phyloP scores from a whole-genome alignment of 2,797 vertebrate genomes.

The Myotis findleyi region DNA sequence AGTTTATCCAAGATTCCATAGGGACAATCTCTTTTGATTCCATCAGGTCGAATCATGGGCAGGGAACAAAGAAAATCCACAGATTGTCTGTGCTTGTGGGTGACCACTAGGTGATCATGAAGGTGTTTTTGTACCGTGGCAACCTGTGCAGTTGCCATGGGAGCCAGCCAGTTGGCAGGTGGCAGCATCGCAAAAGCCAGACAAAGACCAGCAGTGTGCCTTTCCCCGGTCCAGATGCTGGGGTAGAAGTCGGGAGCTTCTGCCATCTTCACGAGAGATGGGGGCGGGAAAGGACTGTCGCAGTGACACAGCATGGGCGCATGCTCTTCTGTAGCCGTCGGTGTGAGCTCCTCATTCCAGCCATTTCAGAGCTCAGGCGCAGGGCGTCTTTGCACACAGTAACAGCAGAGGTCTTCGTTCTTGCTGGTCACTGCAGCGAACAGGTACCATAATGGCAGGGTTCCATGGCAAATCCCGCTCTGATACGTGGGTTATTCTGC shows the following conservation, averaged over 20 bases:
- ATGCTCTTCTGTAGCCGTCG: background rate
- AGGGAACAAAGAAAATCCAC: background rate
- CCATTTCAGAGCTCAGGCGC: fast-evolving
- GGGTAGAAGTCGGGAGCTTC: constrained; percentile 6
- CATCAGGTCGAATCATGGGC: background rate
- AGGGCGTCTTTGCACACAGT: background rate
- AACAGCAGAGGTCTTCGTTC: background rate
- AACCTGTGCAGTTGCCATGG: background rate
- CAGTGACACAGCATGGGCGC: background rate
- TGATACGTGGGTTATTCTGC: background rate
- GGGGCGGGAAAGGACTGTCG: background rate
- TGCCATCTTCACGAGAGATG: background rate
- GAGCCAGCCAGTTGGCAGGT: background rate
- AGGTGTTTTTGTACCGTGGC: background rate
- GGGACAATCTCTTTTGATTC: background rate
- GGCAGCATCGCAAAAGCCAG: background rate
- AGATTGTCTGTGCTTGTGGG: background rate
- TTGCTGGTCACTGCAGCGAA: background rate
- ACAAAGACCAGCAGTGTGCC: background rate
- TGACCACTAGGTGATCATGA: background rate
- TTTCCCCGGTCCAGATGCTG: background rate
- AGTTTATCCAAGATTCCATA: background rate
- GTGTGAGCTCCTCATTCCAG: background rate
- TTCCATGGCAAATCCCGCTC: background rate
- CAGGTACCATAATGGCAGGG: background rate